Base-by-base conservation (phyloP, 1,140 invertebrate genomes). In the Teleopsis dalmanni region DNA sequence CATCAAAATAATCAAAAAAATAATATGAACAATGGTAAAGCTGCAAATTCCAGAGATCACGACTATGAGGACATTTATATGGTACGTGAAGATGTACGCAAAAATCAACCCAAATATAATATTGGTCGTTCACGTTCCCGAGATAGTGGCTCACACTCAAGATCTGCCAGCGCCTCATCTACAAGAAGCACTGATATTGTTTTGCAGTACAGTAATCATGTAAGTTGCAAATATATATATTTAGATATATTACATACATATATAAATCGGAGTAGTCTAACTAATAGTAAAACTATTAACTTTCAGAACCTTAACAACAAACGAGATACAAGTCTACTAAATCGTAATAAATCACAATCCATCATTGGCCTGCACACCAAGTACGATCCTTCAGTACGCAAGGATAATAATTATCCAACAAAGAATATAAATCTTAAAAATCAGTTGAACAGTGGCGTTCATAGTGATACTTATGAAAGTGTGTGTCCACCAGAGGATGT, bases 51-150 rank as follows among this genome's bases (percentile, higher is more conserved):
- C 9, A 46, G 56, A 3, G 81, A 84, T 50, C 80, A 85, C 48
- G 83, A 85, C 57, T 86, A 86, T 57, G 83, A 86, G 64, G 83
- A 86, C 49, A 85, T 86, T 34, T 85, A 85, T 61, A 56, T 81
- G 55, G 75, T 83, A 9, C 72, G 79, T 23, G 79, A 82, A 35
- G 79, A 83, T 50, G 75, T 65, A 14, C 54, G 75, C 18, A 60
- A 63, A 54, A 58, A 66, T 3, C 56, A 59, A 26, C 55, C 58
- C 1, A 69, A 65, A 56, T 62, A 61, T 23, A 64, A 54, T 34
- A 57, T 58, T 18, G 67, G 68, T 21, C 55, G 68, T 26, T 76
- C 72, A 57, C 73, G 75, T 23, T 78, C 79, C 7, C 64, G 79
- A 11, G 81, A 84, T 62, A 82, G 80, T n/a, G 81, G 81, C 35